A percentile compares a stretch with the other conserved stretches of the same genome.
Evolutionary conservation across 1,140 invertebrate species (phyloP).

Genomic region (Euwallacea similis): DNA sequence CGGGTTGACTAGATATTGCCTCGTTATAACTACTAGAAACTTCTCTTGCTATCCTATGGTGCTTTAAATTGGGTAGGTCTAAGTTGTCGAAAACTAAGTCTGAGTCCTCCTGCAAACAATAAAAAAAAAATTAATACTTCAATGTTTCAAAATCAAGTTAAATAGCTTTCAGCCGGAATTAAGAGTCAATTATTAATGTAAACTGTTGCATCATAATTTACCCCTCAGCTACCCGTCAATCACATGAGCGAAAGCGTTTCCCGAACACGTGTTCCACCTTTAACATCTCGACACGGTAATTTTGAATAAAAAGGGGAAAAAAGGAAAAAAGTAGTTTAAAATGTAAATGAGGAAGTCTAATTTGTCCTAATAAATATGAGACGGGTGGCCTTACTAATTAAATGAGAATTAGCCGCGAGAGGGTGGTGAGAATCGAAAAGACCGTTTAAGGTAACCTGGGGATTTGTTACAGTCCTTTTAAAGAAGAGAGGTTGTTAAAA

Average conservation of each 20-base stretch:
- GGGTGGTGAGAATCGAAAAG: constrained; percentile 19
- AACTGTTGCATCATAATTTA: constrained; percentile 3
- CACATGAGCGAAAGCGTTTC: background rate
- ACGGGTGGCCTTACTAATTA: constrained; percentile 10
- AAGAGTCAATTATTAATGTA: constrained; percentile 2
- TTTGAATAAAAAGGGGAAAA: background rate
- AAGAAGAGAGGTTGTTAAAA: background rate
- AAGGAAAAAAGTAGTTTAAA: background rate
- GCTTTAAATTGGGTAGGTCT: constrained; percentile 44
- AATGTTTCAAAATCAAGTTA: background rate
- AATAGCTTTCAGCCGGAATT: background rate
- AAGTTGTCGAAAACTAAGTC: constrained; percentile 52
- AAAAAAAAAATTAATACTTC: background rate
- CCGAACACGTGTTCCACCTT: background rate
- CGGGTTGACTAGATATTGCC: constrained; percentile 44
- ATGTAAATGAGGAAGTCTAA: background rate
- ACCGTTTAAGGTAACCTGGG: constrained; percentile 4
- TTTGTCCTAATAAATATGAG: constrained; percentile 16
- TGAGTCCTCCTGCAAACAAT: constrained; percentile 46
- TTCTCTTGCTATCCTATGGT: constrained; percentile 41
- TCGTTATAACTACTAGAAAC: constrained; percentile 26
- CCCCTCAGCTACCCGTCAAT: background rate
- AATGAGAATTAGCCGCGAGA: constrained; percentile 6
- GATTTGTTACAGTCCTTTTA: constrained; percentile 15
- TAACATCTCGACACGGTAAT: background rate